Evolutionary conservation across 2,888 invertebrate species (phyloP), one percentile per base, ranked within the genome.

Genomic region (Punctoribates punctum): DNA sequence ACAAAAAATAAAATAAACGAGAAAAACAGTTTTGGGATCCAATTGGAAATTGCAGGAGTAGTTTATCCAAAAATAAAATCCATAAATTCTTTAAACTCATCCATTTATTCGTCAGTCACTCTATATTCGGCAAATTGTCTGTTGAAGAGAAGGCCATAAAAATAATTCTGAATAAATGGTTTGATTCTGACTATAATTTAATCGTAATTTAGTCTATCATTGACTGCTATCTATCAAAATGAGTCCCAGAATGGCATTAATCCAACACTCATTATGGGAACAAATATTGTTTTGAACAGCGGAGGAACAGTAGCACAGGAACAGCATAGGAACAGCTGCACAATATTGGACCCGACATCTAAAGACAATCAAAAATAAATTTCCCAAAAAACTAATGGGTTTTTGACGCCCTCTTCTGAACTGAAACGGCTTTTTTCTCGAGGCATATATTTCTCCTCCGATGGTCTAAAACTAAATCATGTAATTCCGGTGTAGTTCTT

Each of bases 321-420:
- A n/a, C n/a, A n/a, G n/a, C n/a, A n/a, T n/a, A n/a, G n/a, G n/a
- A n/a, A n/a, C n/a, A 65, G 65, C 65, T 65, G 65, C 65, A 65
- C 17, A 38, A 65, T 34, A 29, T 34, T 65, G 29, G 65, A 17
- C 1, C n/a, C 15, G 34, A 42, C 42, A 42, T 42, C 42, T 42
- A 42, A 65, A 38, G n/a, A 51, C n/a, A 65, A n/a, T 27, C 23
- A 65, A 65, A 65, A 65, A 34, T 34, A 65, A 65, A 65, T 62
- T 62, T 62, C 27, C 25, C 29, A n/a, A 51, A 51, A 51, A 51
- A 51, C 42, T 51, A 51, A 51, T 51, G 51, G n/a, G 5, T 51
- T 51, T 51, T 51, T 51, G 51, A 51, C 51, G 51, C 65, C 65
- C 38, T 65, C 62, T 62, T 3, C 29, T 62, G 27, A 62, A 42